Evolutionary conservation across 2,797 vertebrate species (phyloP).

Genomic region (Rhincodon typus): DNA sequence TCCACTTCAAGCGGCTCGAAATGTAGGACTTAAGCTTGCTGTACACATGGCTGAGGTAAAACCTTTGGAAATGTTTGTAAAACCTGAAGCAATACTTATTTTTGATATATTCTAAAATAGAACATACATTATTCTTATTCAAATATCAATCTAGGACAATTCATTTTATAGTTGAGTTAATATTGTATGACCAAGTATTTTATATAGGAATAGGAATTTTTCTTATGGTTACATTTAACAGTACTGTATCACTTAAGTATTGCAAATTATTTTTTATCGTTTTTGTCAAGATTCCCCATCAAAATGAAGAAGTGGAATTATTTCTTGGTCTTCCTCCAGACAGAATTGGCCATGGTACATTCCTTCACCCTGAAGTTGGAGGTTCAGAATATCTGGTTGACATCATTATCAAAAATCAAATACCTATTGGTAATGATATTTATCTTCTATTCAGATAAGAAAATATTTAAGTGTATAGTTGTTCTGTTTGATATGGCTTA

Average conservation of each 20-base stretch:
- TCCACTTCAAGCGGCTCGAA: slow-evolving; percentile 76
- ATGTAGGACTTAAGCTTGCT: slow-evolving; percentile 78
- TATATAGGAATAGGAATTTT: background rate
- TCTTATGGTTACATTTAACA: background rate
- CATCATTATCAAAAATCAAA: slow-evolving; percentile 66
- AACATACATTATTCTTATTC: background rate
- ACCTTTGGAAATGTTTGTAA: background rate
- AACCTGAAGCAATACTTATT: background rate
- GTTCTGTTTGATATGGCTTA: background rate
- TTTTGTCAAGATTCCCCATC: slow-evolving; percentile 70
- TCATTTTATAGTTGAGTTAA: background rate
- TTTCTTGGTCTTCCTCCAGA: slow-evolving; percentile 83
- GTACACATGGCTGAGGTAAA: slow-evolving; percentile 89
- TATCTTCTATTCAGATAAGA: background rate
- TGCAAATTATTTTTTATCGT: background rate
- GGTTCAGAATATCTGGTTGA: slow-evolving; percentile 70
- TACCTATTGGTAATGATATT: slow-evolving; percentile 74
- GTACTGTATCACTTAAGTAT: background rate
- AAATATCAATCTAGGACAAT: background rate
- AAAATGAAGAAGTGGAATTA: slow-evolving; percentile 75
- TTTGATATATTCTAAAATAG: slow-evolving; percentile 17
- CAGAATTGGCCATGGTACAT: slow-evolving; percentile 93
- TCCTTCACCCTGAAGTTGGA: slow-evolving; percentile 62
- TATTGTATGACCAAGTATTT: background rate
- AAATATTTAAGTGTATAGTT: background rate